Base-by-base conservation (phyloP, 2,888 invertebrate genomes). In the Trissoscelio sp. region DNA sequence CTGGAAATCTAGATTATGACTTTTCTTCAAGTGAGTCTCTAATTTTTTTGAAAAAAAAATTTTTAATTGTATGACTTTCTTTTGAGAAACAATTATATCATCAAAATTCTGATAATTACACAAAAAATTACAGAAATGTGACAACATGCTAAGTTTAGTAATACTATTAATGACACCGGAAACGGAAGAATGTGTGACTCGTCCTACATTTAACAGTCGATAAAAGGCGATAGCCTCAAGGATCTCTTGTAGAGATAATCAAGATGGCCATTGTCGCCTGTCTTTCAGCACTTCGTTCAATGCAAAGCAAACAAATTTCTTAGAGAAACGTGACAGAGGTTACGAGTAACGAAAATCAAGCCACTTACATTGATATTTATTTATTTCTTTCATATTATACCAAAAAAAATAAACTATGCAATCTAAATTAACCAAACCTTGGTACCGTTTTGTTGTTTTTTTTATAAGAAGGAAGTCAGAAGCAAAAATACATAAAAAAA, bases 221-320 rank as follows among this genome's bases (percentile, higher is more conserved):
- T 42, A 69, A 77, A 62, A 62, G 60, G 42, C 46, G n/a, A 11
- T 18, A 46, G 34, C 46, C 51, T 67, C 34, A 24, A 69, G 18
- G 51, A 31, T 18, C 14, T 20, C 28, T 18, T 7, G 22, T 7
- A 18, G 70, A 78, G 55, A 64, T 70, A 85, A 85, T 83, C 83
- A 86, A 88, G 86, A 88, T 87, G 88, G 86, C 87, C 81, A 85
- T 79, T 84, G 87, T 84, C 86, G 87, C 87, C 83, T 85, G 86
- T 89, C 89, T 87, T 85, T 89, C 89, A 85, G 85, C 89, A 85
- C 87, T 81, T 87, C 85, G 86, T 87, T 89, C 86, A 84, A 84
- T 69, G 80, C 84, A 87, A 87, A 82, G 82, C 87, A 89, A 89
- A 89, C 87, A 89, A 89, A 88, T 87, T 88, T 66, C 79, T 87